Conservation (phyloP, 1,140 invertebrate species). For the Vanessa atalanta region DNA sequence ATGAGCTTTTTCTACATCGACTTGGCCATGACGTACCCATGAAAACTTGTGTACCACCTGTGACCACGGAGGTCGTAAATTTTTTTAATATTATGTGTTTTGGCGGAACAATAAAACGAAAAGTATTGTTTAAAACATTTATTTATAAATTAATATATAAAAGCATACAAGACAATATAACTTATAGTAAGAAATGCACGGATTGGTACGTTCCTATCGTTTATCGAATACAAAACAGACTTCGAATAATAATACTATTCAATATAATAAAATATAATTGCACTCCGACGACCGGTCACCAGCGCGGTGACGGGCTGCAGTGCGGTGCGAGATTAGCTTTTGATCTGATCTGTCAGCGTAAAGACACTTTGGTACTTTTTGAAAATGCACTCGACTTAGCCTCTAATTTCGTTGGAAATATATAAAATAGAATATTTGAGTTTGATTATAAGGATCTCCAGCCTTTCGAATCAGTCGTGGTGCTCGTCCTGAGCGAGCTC, state of each 20-base stretch:
- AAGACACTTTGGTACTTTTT: conserved; percentile 51
- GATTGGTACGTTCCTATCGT: conserved; percentile 68
- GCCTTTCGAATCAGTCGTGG: conserved; percentile 48
- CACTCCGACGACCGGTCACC: conserved; percentile 54
- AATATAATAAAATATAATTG: conserved; percentile 44
- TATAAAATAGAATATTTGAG: conserved; percentile 47
- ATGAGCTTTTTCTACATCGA: too few relatives aligned
- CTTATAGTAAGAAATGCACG: conserved; percentile 74
- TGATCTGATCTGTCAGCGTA: conserved; percentile 29
- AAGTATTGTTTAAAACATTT: conserved; percentile 67
- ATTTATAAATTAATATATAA: conserved; percentile 78
- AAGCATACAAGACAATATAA: conserved; percentile 72
- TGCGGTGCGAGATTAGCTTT: conserved; percentile 40
- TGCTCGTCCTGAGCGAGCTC: conserved; percentile 70
- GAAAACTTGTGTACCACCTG: too few relatives aligned
- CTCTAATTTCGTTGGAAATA: conserved; percentile 58
- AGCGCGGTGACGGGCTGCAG: conserved; percentile 52
- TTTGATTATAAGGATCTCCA: conserved; percentile 23
- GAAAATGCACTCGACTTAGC: conserved; percentile 50
- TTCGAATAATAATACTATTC: conserved; percentile 56
- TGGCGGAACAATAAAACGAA: conserved; percentile 17
- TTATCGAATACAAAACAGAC: conserved; percentile 53
- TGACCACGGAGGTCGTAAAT: too few relatives aligned
- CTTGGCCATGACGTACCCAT: too few relatives aligned
- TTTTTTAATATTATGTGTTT: too few relatives aligned